Base-by-base conservation (phyloP, 2,113 vertebrate genomes). In the Gasterosteus aculeatus region DNA sequence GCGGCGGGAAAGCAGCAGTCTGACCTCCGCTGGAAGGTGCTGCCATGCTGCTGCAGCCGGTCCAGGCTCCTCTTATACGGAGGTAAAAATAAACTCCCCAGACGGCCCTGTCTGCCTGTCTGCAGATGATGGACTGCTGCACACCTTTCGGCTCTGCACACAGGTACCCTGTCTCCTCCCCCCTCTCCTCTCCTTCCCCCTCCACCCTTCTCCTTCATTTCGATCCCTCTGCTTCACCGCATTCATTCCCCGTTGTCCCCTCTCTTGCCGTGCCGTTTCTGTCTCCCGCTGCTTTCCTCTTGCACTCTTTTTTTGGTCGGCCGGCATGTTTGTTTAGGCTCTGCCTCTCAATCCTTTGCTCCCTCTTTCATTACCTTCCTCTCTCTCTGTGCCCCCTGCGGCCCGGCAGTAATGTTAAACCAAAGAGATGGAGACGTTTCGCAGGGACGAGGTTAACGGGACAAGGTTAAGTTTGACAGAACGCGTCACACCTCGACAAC, bases 1-100 rank as follows among this genome's bases (percentile, higher is more conserved):
- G 82, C 58, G 57, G 18, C 3, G 12, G 80, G 80, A 75, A 51
- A 41, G 69, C 41, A 72, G 65, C 83, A 74, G 82, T 83, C 80
- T 29, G 78, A 56, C 56, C 78, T 56, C 62, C 39, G 15, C 39
- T 66, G 75, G 75, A 78, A 59, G 77, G 86, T 77, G 72, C 75
- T 26, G 63, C 75, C 53, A 72, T 71, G 38, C 66, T 39, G 59
- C 78, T 44, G 79, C 18, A 70, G 61, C 81, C 22, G 9, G 53
- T 81, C 85, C 84, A 77, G 67, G 75, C 86, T 76, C 33, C 72
- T 57, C 75, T 66, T 74, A 61, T 73, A 80, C 53, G 0, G 41
- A 85, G 82, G 80, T 91, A 92, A 93, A 93, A 93, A 92, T 92
- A 91, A 91, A 88, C 85, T 82, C 83, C 62, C 82, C 88, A 91